Evolutionary conservation across 2,888 invertebrate species (phyloP), one percentile per base, ranked within the genome.

Genomic region (Pilophorus perplexus): DNA sequence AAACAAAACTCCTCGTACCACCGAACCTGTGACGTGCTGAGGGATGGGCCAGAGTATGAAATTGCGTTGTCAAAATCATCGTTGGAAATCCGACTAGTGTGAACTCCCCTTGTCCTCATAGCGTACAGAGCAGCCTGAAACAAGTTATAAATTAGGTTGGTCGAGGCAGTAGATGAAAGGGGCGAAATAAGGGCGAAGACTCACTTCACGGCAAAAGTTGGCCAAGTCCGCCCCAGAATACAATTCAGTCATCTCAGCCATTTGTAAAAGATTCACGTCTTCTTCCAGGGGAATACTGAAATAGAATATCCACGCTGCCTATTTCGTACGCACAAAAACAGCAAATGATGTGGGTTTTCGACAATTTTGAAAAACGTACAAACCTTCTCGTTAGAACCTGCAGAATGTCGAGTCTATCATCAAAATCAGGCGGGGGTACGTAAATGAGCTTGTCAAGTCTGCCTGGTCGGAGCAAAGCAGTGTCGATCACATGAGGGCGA

Each of bases 191-290:
- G 25, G 6, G 10, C 18, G 8, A 22, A 12, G n/a, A 57, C 40
- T 33, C 28, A 81, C 81, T 77, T 85, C 84, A 72, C 80, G 80
- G 72, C 84, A 83, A 4, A 85, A 74, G 75, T 81, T 82, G 71
- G 81, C 79, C 20, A 85, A 74, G 75, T 85, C 85, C 14, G 85
- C 85, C n/a, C 85, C 85, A 16, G 84, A 83, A 73, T 77, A 85
- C 59, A 74, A 71, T 14, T 79, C 75, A 0, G 84, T 84, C 64
- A 72, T 73, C 3, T 71, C 50, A 1, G 83, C 81, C 38, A 85
- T 72, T 16, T 72, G 55, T 2, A 73, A 71, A 10, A 84, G 72
- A 67, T 78, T 71, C 4, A 81, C 77, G 68, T 80, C 75, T 28
- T 73, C 71, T 1, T 70, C 72, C 25, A 82, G 75, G 1, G 81